Evolutionary conservation across 2,113 vertebrate species (phyloP), one percentile per base, ranked within the genome.

Genomic region (Amazona vittata): DNA sequence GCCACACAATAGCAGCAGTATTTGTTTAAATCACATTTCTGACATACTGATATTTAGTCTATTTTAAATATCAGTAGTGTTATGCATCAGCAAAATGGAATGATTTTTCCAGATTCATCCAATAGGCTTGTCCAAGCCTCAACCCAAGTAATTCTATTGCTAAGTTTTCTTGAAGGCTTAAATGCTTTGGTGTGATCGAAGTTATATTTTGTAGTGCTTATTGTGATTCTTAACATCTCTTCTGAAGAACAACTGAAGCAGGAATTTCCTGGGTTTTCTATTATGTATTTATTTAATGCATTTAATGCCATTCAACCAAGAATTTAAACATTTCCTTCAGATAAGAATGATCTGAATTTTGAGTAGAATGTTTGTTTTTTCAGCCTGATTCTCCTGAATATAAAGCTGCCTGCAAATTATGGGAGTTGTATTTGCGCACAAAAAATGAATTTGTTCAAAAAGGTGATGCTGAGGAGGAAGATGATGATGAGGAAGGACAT

Each of bases 401-500:
- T 97, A 99, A 99, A 97, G 99, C 99, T 79, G 99, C 99, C 90
- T 99, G 99, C 94, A 99, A 99, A 93, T 97, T 99, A 39, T 99
- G 99, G 99, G 99, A 99, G 96, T 98, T 99, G 93, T 99, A 99
- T 96, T 96, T 99, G 93, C 98, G 99, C 84, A 99, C 99, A 96
- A 99, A 99, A 96, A 99, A 99, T 93, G 99, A 99, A 71, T 99
- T 99, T 98, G 98, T 99, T 96, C 99, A 99, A 94, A 98, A 99
- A 91, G 99, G 99, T 70, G 99, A 99, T 89, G 98, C 99, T 80
- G 99, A 99, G 37, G 99, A 99, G 0, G 99, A 99, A 1, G 99
- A 99, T 0, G 99, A 99, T 20, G 99, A 99, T 47, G 99, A 99
- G 9, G 99, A 99, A 25, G 97, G 96, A 18, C 99, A 98, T 70